Conservation (phyloP, 2,113 vertebrate species). For the Podilymbus podiceps region DNA sequence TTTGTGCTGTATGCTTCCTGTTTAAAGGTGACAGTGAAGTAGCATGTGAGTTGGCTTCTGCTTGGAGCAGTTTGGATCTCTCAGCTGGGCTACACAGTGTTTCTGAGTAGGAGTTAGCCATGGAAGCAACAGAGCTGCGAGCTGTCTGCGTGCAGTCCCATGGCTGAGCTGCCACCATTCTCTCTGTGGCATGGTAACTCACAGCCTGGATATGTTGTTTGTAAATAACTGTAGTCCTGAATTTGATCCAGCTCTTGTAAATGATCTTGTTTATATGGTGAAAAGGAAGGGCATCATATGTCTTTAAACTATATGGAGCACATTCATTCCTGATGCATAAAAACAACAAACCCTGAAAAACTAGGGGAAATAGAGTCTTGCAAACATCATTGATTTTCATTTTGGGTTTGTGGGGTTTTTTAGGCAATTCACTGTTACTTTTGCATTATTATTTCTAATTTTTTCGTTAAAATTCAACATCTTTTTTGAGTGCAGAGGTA, state of each 20-base stretch:
- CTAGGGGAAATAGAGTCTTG: neutral
- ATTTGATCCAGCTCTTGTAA: neutral
- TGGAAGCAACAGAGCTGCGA: neutral
- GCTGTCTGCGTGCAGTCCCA: too few relatives aligned
- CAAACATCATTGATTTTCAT: neutral
- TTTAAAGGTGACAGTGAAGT: neutral
- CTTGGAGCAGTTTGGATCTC: neutral
- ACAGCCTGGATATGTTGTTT: neutral
- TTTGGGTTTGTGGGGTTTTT: neutral
- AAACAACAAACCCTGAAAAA: neutral
- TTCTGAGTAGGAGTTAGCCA: neutral
- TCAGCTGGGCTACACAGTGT: accelerated
- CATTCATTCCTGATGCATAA: neutral
- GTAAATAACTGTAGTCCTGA: neutral
- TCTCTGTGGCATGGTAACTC: neutral
- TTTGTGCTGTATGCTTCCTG: too few relatives aligned
- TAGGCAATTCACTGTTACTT: neutral
- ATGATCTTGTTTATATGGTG: neutral
- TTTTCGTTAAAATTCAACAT: neutral
- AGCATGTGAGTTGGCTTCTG: neutral
- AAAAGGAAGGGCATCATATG: neutral
- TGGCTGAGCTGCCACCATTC: neutral
- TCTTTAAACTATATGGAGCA: neutral
- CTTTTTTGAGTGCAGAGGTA: neutral
- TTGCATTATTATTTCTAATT: neutral